A percentile compares a stretch with the other conserved stretches of the same genome.
phyloP scores from a whole-genome alignment of 2,797 vertebrate genomes.

The Tamandua tetradactyla region DNA sequence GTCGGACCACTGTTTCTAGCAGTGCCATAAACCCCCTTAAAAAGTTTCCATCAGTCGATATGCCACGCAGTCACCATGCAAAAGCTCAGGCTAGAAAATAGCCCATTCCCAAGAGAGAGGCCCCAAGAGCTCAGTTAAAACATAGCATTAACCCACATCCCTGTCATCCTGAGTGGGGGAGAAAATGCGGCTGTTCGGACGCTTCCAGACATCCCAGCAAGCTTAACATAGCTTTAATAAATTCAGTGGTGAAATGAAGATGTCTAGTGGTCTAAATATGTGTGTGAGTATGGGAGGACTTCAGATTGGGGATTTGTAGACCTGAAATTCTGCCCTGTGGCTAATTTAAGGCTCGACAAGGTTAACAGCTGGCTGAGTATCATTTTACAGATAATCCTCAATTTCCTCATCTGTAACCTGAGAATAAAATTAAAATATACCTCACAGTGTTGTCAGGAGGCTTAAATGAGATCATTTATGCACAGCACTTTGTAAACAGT shows the following conservation, averaged over 20 bases:
- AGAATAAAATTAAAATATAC: slow-evolving; percentile 61
- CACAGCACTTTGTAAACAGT: not conserved
- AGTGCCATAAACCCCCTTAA: rapidly evolving
- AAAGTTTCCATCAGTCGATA: not conserved
- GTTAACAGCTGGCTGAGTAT: slow-evolving; percentile 68
- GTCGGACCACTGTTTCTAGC: not conserved
- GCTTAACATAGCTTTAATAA: slow-evolving; percentile 55
- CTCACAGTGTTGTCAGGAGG: not conserved
- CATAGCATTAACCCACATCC: not conserved
- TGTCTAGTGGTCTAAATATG: slow-evolving; percentile 66
- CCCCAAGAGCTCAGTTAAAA: not conserved
- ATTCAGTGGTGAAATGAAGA: slow-evolving; percentile 53
- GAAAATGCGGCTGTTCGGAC: slow-evolving; percentile 33
- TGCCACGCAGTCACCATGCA: not conserved
- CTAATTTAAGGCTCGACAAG: slow-evolving; percentile 67
- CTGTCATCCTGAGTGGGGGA: not conserved
- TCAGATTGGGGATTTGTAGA: not conserved
- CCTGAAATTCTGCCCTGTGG: slow-evolving; percentile 42
- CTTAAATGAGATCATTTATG: not conserved
- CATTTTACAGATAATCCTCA: slow-evolving; percentile 71
- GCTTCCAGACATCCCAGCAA: slow-evolving; percentile 57
- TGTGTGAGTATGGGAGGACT: not conserved
- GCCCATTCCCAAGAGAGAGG: not conserved
- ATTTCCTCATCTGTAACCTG: slow-evolving; percentile 71
- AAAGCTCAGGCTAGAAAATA: not conserved